Conservation (phyloP, 2,797 vertebrate species). For the Bradypus variegatus region DNA sequence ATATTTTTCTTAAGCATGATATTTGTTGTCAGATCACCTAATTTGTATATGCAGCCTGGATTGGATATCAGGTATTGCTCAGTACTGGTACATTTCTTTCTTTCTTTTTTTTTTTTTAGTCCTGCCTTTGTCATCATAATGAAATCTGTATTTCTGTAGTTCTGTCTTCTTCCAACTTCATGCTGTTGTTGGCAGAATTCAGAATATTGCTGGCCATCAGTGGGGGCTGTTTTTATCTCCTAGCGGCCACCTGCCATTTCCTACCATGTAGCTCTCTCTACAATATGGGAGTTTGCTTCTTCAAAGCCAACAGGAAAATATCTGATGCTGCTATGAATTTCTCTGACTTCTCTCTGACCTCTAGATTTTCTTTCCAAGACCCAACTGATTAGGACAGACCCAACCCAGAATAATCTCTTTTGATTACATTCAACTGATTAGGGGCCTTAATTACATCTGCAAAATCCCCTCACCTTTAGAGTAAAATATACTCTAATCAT, state of each 20-base stretch:
- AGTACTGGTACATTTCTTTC: conserved; percentile 56
- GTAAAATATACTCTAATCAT: background rate
- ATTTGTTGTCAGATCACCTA: conserved; percentile 62
- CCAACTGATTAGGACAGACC: background rate
- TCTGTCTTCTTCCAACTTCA: background rate
- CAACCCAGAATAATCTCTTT: background rate
- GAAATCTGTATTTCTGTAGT: conserved; percentile 72
- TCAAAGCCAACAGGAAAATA: background rate
- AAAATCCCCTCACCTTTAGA: background rate
- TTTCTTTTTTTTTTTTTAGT: conserved; percentile 58
- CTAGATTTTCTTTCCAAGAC: background rate
- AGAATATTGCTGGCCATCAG: background rate
- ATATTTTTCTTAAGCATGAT: conserved; percentile 63
- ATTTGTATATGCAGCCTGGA: conserved; percentile 55
- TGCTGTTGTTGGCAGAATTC: background rate
- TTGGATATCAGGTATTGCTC: conserved; percentile 61
- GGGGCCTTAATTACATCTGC: background rate
- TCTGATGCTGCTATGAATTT: background rate
- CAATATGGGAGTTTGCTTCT: background rate
- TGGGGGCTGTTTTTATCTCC: background rate
- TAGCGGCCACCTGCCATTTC: background rate
- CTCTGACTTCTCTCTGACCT: background rate
- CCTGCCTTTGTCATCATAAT: conserved; percentile 56
- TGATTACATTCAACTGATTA: background rate
- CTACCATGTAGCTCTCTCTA: background rate